Evolutionary conservation across 1,140 invertebrate species (phyloP).

Genomic region (Pogonognathellus flavescens): DNA sequence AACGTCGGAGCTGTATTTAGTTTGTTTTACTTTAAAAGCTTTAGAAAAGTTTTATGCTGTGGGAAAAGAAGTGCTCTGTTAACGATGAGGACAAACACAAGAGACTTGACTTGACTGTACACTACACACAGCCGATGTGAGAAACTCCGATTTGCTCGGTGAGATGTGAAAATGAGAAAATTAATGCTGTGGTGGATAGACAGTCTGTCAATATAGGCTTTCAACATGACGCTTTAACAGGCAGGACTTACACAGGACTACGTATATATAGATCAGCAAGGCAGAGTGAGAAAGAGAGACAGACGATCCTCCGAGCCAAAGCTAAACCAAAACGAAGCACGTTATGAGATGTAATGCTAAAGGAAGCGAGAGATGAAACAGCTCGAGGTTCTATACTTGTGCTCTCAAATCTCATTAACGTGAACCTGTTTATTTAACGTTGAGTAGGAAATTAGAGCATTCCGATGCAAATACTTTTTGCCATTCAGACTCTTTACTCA

Average conservation of each 20-base stretch:
- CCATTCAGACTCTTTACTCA: conserved; percentile 41
- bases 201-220: conserved; percentile 55
- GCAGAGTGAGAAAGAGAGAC: background rate
- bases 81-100: conserved; percentile 27
- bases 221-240: conserved; percentile 54
- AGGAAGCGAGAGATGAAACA: conserved; percentile 51
- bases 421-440: conserved; percentile 61
- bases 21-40: conserved; percentile 39
- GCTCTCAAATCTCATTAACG: conserved; percentile 59
- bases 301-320: background rate
- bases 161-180: conserved; percentile 61
- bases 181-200: conserved; percentile 60
- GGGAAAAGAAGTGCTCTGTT: background rate
- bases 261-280: conserved; percentile 47
- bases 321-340: background rate
- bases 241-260: background rate
- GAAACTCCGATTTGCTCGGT: conserved; percentile 54
- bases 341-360: background rate
- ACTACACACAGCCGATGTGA: conserved; percentile 41
- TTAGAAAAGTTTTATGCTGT: conserved; percentile 9
- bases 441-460: conserved; percentile 61
- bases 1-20: conserved; percentile 33
- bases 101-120: background rate
- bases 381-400: conserved; percentile 52
- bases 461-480: conserved; percentile 62